Base-by-base conservation (phyloP, 2,113 vertebrate genomes). In the Thinocorus orbignyianus region DNA sequence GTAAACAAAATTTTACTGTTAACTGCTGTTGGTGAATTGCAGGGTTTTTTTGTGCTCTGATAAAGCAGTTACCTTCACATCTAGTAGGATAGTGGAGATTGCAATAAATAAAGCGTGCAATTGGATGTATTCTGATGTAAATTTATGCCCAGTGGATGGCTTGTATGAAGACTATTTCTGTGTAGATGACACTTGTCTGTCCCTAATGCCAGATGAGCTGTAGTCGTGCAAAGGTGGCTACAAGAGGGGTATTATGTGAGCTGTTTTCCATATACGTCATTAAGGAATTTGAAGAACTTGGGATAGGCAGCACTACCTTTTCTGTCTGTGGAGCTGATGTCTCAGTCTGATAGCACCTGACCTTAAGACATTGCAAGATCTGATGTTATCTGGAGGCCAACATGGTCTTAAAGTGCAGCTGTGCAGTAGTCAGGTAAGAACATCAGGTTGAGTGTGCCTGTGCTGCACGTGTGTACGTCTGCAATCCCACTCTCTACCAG, bases 401-500 rank as follows among this genome's bases (percentile, higher is more conserved):
- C 7, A 3, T 14, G n/a, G 39, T 76, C 17, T 54, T 48, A 54
- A 66, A 70, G 33, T 7, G 1, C 69, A 41, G 33, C 13, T 23
- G 39, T 54, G 46, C 31, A 20, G 13, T 37, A 12, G 13, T 6
- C 60, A 52, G 44, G 23, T 28, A 48, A 48, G 76, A 66, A 13
- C 31, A 15, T 65, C 13, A 22, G 58, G 13, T 30, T 55, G 33
- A 13, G 10, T 48, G 31, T 60, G 16, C 22, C 68, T 48, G 5
- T 48, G 22, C 51, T 33, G 14, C 20, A 14, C 0, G 2, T 44
- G 41, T 0, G 0, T n/a, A 4, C 23, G 28, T 66, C 71, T 41
- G 6, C 28, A 26, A 6, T 78, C 35, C 58, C 41, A 14, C 51
- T 33, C 28, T 91, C 28, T 68, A 12, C 26, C 16, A 15, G 16